phyloP scores from a whole-genome alignment of 2,113 vertebrate genomes.

The Entomyzon cyanotis region DNA sequence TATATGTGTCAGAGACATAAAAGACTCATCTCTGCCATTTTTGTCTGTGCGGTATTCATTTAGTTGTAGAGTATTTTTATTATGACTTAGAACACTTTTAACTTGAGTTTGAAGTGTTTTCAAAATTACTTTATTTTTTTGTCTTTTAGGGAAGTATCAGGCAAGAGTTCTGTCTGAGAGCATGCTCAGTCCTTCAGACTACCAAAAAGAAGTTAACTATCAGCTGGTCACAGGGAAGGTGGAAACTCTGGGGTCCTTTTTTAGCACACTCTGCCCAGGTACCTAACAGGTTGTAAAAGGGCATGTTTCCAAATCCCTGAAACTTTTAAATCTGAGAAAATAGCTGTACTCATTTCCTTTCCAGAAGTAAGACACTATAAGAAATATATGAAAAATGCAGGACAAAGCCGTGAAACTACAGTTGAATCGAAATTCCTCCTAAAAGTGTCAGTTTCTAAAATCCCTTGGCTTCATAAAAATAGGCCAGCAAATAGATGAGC shows the following conservation, averaged over 20 bases:
- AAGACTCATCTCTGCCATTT: neutral
- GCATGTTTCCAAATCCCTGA: neutral
- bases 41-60: neutral
- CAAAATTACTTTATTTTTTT: neutral
- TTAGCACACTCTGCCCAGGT: slow-evolving; percentile 91
- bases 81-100: neutral
- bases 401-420: neutral
- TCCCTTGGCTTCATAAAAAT: neutral
- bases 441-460: neutral
- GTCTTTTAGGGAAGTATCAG: slow-evolving; percentile 88
- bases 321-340: neutral
- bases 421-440: neutral
- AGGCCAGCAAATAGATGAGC: neutral
- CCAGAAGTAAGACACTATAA: neutral
- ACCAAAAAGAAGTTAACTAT: slow-evolving; percentile 87
- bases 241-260: slow-evolving; percentile 86
- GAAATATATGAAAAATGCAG: neutral
- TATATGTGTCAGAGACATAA: neutral
- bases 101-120: neutral
- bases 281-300: neutral
- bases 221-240: slow-evolving; percentile 88
- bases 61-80: neutral
- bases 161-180: slow-evolving; percentile 90
- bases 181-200: slow-evolving; percentile 86
- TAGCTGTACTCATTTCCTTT: neutral